Conservation (phyloP, 1,140 invertebrate species). For the Caenorhabditis tropicalis region DNA sequence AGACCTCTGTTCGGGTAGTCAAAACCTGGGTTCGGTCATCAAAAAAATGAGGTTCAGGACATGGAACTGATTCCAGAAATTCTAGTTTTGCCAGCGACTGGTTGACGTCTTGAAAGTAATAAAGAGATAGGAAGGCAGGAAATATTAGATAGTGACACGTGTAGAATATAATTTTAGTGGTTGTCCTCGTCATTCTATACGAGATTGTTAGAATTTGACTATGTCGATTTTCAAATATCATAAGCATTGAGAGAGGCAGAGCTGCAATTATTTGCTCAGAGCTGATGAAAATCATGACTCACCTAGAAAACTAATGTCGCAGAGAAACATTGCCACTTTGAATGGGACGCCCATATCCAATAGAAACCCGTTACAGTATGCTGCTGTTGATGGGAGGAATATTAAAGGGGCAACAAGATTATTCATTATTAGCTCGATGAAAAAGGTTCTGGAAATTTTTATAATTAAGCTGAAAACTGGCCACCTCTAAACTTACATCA, state of each 20-base stretch:
- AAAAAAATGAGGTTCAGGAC: background rate
- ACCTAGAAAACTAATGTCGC: background rate
- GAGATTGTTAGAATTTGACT: background rate
- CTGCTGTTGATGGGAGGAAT: background rate
- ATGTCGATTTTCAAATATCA: background rate
- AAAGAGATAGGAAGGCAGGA: background rate
- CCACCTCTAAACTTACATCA: background rate
- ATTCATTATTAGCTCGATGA: background rate
- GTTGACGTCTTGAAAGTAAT: background rate
- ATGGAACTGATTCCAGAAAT: background rate
- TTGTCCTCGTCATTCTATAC: background rate
- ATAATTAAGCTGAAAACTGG: background rate
- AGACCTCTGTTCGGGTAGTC: background rate
- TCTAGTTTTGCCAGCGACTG: background rate
- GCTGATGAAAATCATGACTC: background rate
- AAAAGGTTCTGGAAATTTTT: background rate
- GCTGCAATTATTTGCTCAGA: background rate
- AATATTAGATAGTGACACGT: background rate
- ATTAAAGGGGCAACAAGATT: background rate
- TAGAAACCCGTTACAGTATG: background rate
- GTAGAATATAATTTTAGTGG: background rate
- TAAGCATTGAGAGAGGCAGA: background rate
- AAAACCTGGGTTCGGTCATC: background rate
- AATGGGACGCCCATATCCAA: background rate
- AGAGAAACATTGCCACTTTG: background rate